These are phyloP conservation scores for Stomorhina lunata DNA, from an alignment of 2,888 invertebrate genomes.

Conservation along the genomic window DNA sequence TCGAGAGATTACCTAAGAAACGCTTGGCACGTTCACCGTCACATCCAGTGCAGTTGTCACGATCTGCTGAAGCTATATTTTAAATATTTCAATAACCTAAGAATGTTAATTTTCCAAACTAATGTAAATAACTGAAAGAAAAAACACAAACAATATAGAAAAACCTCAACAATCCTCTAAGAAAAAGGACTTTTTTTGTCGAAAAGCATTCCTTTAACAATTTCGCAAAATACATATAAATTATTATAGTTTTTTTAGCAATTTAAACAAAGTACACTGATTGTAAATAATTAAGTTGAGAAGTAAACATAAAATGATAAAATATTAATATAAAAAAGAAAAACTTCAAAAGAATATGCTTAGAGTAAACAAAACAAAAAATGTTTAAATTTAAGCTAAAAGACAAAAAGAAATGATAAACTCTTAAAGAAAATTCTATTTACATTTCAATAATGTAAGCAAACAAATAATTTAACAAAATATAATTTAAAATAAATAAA, in stretches of 20 bases:
- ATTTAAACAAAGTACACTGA: slow-evolving; percentile 56
- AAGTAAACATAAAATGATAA: slow-evolving; percentile 43
- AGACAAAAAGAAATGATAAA: slow-evolving; percentile 54
- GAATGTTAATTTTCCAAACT: slow-evolving; percentile 34
- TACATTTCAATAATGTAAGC: slow-evolving; percentile 60
- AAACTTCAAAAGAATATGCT: slow-evolving; percentile 50
- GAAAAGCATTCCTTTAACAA: slow-evolving; percentile 66
- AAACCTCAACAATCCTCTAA: slow-evolving; percentile 21
- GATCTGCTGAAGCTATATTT: slow-evolving; percentile 97
- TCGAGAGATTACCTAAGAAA: slow-evolving; percentile 97
- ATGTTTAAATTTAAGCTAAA: slow-evolving; percentile 60
- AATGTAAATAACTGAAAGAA: slow-evolving; percentile 42
- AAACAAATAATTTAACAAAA: slow-evolving; percentile 39
- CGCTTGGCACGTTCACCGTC: slow-evolving; percentile 97
- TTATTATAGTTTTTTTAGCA: slow-evolving; percentile 49
- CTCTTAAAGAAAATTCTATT: slow-evolving; percentile 47
- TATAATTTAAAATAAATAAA: slow-evolving; percentile 62
- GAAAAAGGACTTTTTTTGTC: slow-evolving; percentile 53
- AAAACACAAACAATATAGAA: background rate
- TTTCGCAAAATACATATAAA: slow-evolving; percentile 56
- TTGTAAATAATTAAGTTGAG: slow-evolving; percentile 59
- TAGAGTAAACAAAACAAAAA: slow-evolving; percentile 48
- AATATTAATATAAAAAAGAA: background rate
- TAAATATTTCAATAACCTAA: slow-evolving; percentile 77
- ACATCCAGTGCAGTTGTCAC: slow-evolving; percentile 97